These are phyloP conservation scores for Paradoxurus hermaphroditus DNA, from an alignment of 2,113 vertebrate species.

Conservation along the genomic window DNA sequence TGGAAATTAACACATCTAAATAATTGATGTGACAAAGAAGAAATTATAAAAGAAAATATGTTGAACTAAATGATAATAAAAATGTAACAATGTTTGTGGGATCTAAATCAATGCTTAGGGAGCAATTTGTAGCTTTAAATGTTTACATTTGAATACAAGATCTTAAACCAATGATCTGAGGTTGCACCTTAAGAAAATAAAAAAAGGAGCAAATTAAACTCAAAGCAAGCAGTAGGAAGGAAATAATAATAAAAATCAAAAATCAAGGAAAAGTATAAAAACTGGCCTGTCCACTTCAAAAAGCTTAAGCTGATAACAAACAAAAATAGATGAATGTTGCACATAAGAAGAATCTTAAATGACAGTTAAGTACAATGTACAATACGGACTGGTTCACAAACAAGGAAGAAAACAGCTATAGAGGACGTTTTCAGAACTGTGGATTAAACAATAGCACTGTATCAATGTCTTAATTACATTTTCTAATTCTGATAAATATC, in stretches of 20 bases:
- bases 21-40: not conserved
- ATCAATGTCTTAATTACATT: not conserved
- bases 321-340: not conserved
- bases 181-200: not conserved
- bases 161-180: not conserved
- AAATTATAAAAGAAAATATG: not conserved
- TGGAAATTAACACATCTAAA: not conserved
- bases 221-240: not conserved
- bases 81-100: not conserved
- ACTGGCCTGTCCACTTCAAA: not conserved
- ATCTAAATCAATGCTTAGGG: not conserved
- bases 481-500: not conserved
- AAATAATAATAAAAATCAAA: not conserved
- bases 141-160: not conserved
- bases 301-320: not conserved
- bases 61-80: not conserved
- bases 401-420: not conserved
- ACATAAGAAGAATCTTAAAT: not conserved
- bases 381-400: not conserved
- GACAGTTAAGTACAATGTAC: not conserved
- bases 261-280: not conserved
- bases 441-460: not conserved
- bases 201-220: not conserved
- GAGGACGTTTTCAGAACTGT: not conserved
- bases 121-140: not conserved